These are phyloP conservation scores for Rhingia rostrata DNA, from an alignment of 2,888 invertebrate species.

Conservation along the genomic window DNA sequence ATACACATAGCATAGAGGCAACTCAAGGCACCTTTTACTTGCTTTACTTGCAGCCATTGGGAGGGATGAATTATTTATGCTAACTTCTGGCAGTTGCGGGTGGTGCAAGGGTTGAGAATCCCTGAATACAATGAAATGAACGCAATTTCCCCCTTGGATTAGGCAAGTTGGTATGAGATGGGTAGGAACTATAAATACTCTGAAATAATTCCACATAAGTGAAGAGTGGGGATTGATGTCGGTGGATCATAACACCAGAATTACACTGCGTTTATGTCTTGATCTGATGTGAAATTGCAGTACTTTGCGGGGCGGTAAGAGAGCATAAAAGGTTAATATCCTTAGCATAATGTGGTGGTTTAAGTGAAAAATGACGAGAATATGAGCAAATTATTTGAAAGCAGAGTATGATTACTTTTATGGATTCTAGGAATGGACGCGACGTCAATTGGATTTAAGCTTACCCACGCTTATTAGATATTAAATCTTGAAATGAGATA, in stretches of 20 bases:
- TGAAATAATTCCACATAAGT: conserved; percentile 21
- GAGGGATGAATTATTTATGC: conserved; percentile 53
- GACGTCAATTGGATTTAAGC: no score
- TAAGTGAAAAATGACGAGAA: conserved; percentile 32
- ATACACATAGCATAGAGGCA: neutral
- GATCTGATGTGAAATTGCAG: conserved; percentile 45
- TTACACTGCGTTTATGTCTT: conserved; percentile 44
- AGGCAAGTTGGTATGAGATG: conserved; percentile 43
- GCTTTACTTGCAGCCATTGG: conserved; percentile 10
- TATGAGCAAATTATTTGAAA: neutral
- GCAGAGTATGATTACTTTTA: no score
- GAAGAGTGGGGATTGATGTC: neutral
- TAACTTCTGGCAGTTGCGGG: conserved; percentile 16
- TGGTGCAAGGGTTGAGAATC: conserved; percentile 8
- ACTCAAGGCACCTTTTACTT: conserved; percentile 23
- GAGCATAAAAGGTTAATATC: conserved; percentile 48
- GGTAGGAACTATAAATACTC: conserved; percentile 51
- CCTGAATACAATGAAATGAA: conserved; percentile 39
- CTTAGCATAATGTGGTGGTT: conserved; percentile 48
- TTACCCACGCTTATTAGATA: no score
- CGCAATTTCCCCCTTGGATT: conserved; percentile 49
- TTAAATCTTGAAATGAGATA: no score
- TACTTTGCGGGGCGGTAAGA: conserved; percentile 29
- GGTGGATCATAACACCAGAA: conserved; percentile 20
- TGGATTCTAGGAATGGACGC: no score